Evolutionary conservation across 2,113 vertebrate genomes (phyloP), one percentile per base, ranked within the genome.

Genomic region (Phyllostomus discolor): DNA sequence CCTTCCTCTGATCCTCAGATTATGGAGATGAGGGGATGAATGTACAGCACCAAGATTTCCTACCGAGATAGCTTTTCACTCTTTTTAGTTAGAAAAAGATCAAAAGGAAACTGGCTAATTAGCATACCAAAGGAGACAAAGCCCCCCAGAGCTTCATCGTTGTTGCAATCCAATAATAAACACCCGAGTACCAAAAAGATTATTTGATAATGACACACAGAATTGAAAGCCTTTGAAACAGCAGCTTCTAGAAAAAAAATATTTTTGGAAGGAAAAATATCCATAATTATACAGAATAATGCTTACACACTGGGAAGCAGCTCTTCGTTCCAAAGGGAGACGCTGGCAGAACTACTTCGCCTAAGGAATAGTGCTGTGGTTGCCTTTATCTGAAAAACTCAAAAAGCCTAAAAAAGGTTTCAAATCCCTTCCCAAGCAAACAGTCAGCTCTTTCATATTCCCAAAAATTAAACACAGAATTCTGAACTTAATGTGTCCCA

Each of bases 101-200:
- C 98, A 99, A 99, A 99, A 98, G 95, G 96, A 98, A 98, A 98
- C 98, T 90, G 98, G 96, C 98, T 99, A 98, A 99, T 99, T 99
- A 99, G 98, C 99, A 99, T 99, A 99, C 98, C 98, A 99, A 99
- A 99, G 98, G 98, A 99, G 98, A 98, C 98, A 98, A 98, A 97
- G 98, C 97, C 31, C 96, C 98, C 98, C 98, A 98, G 98, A 98
- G 98, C 97, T 99, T 99, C 98, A 98, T 98, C 98, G 95, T 98
- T 98, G 98, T 99, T 99, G 97, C 98, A 98, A 99, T 99, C 98
- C 98, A 99, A 98, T 99, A 98, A 99, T 98, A 98, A 98, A 99
- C 98, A 99, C 98, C 98, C 98, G 91, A 98, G 97, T 98, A 98
- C 98, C 98, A 98, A 98, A 98, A 98, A 99, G 98, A 99, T 99